Conservation (phyloP, 2,888 invertebrate species). For the Acanthococcus lagerstroemiae region DNA sequence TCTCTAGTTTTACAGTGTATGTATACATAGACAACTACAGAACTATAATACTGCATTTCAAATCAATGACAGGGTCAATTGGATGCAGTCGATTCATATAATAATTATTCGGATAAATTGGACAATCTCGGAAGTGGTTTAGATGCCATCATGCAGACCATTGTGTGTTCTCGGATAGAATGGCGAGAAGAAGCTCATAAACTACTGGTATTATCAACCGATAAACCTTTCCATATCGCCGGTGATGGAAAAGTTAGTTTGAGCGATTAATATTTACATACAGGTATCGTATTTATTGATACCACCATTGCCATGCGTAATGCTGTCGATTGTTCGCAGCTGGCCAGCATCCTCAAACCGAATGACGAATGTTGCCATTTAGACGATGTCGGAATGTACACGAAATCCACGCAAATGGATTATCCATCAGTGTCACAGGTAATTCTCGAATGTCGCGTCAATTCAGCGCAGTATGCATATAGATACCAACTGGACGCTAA, state of each 20-base stretch:
- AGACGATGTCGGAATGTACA: constrained; percentile 57
- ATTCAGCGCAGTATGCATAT: too few species aligned
- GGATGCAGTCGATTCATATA: constrained; percentile 61
- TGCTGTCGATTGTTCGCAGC: too few species aligned
- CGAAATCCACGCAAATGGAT: constrained; percentile 75
- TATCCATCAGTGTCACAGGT: constrained; percentile 93
- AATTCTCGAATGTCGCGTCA: not conserved
- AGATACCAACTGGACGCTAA: too few species aligned
- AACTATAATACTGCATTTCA: too few species aligned
- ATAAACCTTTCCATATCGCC: constrained; percentile 97
- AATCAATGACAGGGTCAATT: constrained; percentile 68
- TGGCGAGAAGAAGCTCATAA: constrained; percentile 91
- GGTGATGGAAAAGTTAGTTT: constrained; percentile 94
- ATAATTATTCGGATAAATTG: constrained; percentile 91
- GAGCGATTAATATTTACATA: too few species aligned
- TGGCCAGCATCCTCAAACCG: constrained; percentile 84
- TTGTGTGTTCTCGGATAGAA: constrained; percentile 81
- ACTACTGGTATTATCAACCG: constrained; percentile 92
- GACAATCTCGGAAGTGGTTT: constrained; percentile 99
- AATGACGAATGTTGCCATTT: constrained; percentile 89
- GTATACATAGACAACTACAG: too few species aligned
- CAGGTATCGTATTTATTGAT: not conserved
- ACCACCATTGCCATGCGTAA: not conserved
- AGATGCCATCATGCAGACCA: constrained; percentile 98
- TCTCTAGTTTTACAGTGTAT: too few species aligned